These are phyloP conservation scores for Drosophila watanabei DNA, from an alignment of 1,140 invertebrate species.

Conservation along the genomic window DNA sequence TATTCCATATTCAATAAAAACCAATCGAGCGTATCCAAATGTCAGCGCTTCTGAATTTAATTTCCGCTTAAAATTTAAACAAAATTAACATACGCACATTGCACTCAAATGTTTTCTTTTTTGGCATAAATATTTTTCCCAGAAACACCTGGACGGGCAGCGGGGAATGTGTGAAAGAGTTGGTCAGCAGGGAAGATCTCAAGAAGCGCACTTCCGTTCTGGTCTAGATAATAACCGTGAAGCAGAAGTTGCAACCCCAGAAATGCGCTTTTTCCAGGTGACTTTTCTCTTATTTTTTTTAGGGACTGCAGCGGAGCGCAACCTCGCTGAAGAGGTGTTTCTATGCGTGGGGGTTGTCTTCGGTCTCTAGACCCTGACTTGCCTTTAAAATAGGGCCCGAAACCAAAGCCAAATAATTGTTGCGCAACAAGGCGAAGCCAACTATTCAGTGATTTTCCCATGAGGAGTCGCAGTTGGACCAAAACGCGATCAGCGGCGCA, in stretches of 20 bases:
- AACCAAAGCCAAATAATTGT: constrained; percentile 71
- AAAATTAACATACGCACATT: constrained; percentile 61
- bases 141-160: constrained; percentile 55
- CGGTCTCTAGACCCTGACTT: neutral
- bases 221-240: constrained; percentile 65
- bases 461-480: constrained; percentile 39
- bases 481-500: constrained; percentile 51
- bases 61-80: constrained; percentile 53
- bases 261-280: constrained; percentile 20
- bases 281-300: constrained; percentile 2
- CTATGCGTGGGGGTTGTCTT: constrained; percentile 59
- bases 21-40: constrained; percentile 51
- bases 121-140: constrained; percentile 38
- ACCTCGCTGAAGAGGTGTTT: constrained; percentile 49
- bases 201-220: constrained; percentile 75
- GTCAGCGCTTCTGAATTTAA: constrained; percentile 40
- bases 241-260: constrained; percentile 42
- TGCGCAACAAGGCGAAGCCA: constrained; percentile 68
- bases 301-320: constrained; percentile 53
- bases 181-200: constrained; percentile 54
- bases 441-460: constrained; percentile 77
- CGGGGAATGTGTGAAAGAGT: constrained; percentile 68
- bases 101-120: neutral
- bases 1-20: neutral
- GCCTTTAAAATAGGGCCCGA: constrained; percentile 1